Evolutionary conservation across 2,797 vertebrate species (phyloP), one percentile per base, ranked within the genome.

Genomic region (Lagocephalus sceleratus): DNA sequence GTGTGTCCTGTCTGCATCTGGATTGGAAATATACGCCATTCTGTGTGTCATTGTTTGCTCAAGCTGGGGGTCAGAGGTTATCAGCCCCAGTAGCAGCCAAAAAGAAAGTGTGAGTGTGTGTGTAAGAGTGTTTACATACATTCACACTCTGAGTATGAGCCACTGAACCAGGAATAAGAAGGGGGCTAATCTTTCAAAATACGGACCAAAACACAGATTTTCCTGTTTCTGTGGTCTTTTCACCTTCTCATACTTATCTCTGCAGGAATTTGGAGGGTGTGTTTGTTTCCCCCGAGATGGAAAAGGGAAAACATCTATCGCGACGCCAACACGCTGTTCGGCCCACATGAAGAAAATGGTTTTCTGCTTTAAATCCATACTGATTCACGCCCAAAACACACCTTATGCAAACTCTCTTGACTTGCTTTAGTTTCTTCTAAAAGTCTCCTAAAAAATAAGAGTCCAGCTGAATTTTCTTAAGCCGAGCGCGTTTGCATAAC

Each of bases 61-160:
- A 67, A 50, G 51, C 50, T 11, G 0, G 47, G 62, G n/a, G 39
- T 17, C 53, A 54, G 46, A 74, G 60, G 71, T 76, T 70, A 81
- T 71, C 75, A 47, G 35, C 10, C 12, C 32, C 10, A 15, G 54
- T 17, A 51, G 54, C 50, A 23, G 0, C 57, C 3, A 8, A 44
- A 45, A 19, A 23, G 19, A 21, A 51, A 67, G 54, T 11, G 53
- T 60, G 44, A 14, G 45, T 51, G 47, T n/a, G n/a, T n/a, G 50
- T 23, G 26, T 11, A 48, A 42, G 32, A 59, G 22, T 14, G 3
- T 20, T 20, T 46, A 15, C 2, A 20, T 9, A 47, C 57, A 48
- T 63, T 55, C 58, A 63, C 61, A 60, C 56, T 26, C 66, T 26
- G 21, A 64, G 21, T 56, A 48, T 5, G 46, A 40, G 32, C 42